Conservation (phyloP, 2,113 vertebrate genomes). For the Buteo buteo region DNA sequence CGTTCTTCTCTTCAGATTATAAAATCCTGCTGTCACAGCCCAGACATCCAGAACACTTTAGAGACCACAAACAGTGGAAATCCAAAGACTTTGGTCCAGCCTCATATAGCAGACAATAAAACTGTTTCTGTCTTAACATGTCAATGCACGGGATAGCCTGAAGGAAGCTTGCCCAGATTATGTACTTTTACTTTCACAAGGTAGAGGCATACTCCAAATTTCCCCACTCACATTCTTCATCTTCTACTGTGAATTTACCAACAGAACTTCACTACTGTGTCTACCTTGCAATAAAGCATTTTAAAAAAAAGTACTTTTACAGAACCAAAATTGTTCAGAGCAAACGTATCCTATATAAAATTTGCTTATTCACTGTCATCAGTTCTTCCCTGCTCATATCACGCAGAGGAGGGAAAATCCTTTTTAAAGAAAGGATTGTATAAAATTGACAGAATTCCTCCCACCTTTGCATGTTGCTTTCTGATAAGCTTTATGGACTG, state of each 20-base stretch:
- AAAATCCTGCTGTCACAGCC: neutral
- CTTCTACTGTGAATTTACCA: neutral
- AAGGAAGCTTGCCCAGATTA: neutral
- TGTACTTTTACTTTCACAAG: neutral
- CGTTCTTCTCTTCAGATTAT: neutral
- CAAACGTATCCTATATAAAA: neutral
- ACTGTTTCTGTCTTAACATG: neutral
- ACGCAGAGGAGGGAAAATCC: neutral
- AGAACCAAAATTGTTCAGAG: neutral
- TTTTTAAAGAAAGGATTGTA: neutral
- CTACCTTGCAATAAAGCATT: neutral
- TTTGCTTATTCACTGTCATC: neutral
- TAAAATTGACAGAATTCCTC: conserved; percentile 19
- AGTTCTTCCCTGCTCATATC: neutral
- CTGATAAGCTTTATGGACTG: conserved; percentile 12
- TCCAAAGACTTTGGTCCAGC: neutral
- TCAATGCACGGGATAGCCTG: neutral
- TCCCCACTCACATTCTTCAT: neutral
- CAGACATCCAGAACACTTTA: neutral
- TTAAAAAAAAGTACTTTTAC: neutral
- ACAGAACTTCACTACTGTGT: neutral
- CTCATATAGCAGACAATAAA: neutral
- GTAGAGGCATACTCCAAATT: neutral
- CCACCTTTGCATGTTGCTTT: neutral
- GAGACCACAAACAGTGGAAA: neutral